These are phyloP conservation scores for Noctua fimbriata DNA, from an alignment of 2,888 invertebrate species.

Conservation along the genomic window DNA sequence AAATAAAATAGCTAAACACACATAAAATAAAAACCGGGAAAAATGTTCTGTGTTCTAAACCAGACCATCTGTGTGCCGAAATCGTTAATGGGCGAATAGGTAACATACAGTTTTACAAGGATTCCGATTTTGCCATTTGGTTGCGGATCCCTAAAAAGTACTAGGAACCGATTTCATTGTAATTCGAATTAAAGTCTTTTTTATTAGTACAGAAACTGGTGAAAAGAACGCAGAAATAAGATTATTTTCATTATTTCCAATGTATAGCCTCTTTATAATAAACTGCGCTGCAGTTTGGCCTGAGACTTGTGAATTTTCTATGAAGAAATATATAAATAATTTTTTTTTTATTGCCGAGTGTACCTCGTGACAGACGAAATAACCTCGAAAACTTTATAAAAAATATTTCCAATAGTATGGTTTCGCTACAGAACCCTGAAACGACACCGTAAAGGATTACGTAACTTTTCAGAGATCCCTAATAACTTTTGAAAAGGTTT, in stretches of 20 bases:
- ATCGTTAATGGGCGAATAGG: background rate
- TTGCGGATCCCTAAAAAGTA: background rate
- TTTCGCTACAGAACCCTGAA: background rate
- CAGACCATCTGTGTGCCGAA: background rate
- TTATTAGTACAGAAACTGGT: background rate
- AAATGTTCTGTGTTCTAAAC: background rate
- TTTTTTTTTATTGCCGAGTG: background rate
- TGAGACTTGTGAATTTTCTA: background rate
- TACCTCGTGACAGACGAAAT: background rate
- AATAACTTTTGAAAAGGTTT: conserved; percentile 19
- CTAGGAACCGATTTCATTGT: background rate
- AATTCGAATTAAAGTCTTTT: background rate
- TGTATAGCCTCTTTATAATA: background rate
- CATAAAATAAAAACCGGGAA: conserved; percentile 43
- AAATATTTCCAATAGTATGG: background rate
- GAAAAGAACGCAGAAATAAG: background rate
- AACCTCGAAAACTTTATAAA: background rate
- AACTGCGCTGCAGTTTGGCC: background rate
- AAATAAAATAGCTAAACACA: conserved; percentile 90
- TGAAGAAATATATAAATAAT: no score
- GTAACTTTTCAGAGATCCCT: conserved; percentile 22
- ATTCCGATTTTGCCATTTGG: background rate
- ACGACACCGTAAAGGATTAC: background rate
- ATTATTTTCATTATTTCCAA: background rate
- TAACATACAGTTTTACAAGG: background rate